Evolutionary conservation across 2,888 invertebrate species (phyloP).

Genomic region (Lomographa bimaculata): DNA sequence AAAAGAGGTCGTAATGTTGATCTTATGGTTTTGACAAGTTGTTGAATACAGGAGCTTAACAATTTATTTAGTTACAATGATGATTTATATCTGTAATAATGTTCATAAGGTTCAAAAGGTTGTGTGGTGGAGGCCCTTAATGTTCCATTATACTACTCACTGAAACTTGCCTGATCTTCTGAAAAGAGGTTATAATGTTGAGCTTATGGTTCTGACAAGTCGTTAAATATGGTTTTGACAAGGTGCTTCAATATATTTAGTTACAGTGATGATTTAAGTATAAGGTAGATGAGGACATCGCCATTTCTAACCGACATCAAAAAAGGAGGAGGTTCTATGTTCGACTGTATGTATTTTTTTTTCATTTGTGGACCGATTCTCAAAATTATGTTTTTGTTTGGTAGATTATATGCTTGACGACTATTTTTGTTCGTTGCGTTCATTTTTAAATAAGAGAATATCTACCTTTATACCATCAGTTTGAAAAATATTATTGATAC

Average conservation of each 20-base stretch:
- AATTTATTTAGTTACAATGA: conserved; percentile 3
- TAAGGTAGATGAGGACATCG: too few relatives aligned
- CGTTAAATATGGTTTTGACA: conserved; percentile 20
- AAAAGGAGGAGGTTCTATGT: too few relatives aligned
- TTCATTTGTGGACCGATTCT: too few relatives aligned
- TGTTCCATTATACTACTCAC: conserved; percentile 39
- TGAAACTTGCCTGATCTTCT: conserved; percentile 45
- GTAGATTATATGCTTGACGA: too few relatives aligned
- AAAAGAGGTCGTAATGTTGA: conserved; percentile 38
- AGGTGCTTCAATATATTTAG: conserved; percentile 11
- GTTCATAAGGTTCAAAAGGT: conserved; percentile 31
- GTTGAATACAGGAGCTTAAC: conserved; percentile 18
- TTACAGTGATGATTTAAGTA: too few relatives aligned
- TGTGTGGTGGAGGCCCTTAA: conserved; percentile 18
- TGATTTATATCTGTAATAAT: conserved; percentile 10
- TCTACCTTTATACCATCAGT: too few relatives aligned
- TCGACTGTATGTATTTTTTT: too few relatives aligned
- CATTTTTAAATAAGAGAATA: too few relatives aligned
- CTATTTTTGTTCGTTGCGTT: too few relatives aligned
- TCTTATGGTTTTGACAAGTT: conserved; percentile 31
- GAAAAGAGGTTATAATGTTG: conserved; percentile 38
- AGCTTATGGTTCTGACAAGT: conserved; percentile 30
- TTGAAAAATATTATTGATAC: too few relatives aligned
- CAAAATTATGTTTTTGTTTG: too few relatives aligned
- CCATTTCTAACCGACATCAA: too few relatives aligned